Evolutionary conservation across 1,140 invertebrate species (phyloP).

Genomic region (Neodiprion lecontei): DNA sequence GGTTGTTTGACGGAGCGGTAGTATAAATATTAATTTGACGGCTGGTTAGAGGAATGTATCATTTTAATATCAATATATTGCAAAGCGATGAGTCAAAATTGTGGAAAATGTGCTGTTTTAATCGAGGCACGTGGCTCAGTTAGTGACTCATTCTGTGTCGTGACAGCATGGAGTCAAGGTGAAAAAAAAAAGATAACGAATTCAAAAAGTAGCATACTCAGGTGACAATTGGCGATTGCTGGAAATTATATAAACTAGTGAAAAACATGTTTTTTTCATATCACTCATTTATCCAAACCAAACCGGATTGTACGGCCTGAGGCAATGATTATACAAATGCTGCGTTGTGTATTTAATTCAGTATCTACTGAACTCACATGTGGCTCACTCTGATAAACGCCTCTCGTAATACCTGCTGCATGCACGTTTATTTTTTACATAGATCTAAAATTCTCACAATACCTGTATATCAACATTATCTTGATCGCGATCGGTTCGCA

Average conservation of each 20-base stretch:
- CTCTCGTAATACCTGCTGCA: too few relatives aligned
- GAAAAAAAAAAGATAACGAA: neutral
- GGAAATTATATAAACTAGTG: constrained; percentile 1
- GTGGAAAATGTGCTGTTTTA: neutral
- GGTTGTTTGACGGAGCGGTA: neutral
- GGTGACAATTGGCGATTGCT: neutral
- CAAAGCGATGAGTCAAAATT: neutral
- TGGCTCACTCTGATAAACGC: too few relatives aligned
- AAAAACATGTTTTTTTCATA: constrained; percentile 1
- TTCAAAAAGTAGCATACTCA: neutral
- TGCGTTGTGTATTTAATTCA: too few relatives aligned
- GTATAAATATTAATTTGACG: neutral
- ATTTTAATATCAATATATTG: neutral
- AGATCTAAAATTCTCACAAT: too few relatives aligned
- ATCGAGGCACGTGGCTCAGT: neutral
- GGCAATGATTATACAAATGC: too few relatives aligned
- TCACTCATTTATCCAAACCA: too few relatives aligned
- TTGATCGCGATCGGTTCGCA: too few relatives aligned
- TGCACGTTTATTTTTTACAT: too few relatives aligned
- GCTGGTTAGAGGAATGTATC: neutral
- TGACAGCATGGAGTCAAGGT: neutral
- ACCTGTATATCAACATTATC: too few relatives aligned
- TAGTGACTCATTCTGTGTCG: constrained; percentile 7
- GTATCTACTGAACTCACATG: too few relatives aligned
- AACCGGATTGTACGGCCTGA: too few relatives aligned